Base-by-base conservation (phyloP, 2,113 vertebrate species). In the Dendrocopos noguchii region DNA sequence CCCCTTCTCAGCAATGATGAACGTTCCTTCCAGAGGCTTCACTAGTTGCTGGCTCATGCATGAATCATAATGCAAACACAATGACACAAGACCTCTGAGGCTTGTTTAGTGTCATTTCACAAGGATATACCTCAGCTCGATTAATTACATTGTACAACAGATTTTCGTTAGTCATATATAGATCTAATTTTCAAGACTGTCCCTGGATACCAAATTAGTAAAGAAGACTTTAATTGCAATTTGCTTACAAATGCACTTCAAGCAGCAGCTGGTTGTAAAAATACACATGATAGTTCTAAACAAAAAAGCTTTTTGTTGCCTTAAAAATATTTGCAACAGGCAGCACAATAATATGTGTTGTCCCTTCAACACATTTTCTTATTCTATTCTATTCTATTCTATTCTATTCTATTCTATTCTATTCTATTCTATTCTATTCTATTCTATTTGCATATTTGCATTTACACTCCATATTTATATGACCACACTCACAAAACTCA, bases 221-320 rank as follows among this genome's bases (percentile, higher is more conserved):
- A 89, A 68, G 80, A 91, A 90, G 77, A 87, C 63, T 78, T 93
- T 74, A 84, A 8, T 61, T 67, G 82, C 84, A 94, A 87, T 91
- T 95, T 95, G 92, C 87, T 95, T 91, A 84, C 83, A 95, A 95
- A 91, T 63, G 53, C 36, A 66, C 73, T 96, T 90, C 78, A 90
- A 96, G 84, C 71, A 87, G 53, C 88, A 96, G 63, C 91, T 94
- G 87, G 53, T 88, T 84, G 86, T 63, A 93, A 86, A 89, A 92
- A 83, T 46, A 21, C 36, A 50, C 70, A 81, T 52, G 39, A 78
- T 85, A 31, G 59, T 80, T 96, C 90, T 63, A 82, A 93, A 77
- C 84, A 79, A 77, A 93, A 95, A 91, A 88, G 22, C 67, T 91
- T 64, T 85, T 21, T 61, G 39, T 60, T 94, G 64, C 44, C 84